Conservation (phyloP, 1,140 invertebrate species). For the Drosophila elegans region DNA sequence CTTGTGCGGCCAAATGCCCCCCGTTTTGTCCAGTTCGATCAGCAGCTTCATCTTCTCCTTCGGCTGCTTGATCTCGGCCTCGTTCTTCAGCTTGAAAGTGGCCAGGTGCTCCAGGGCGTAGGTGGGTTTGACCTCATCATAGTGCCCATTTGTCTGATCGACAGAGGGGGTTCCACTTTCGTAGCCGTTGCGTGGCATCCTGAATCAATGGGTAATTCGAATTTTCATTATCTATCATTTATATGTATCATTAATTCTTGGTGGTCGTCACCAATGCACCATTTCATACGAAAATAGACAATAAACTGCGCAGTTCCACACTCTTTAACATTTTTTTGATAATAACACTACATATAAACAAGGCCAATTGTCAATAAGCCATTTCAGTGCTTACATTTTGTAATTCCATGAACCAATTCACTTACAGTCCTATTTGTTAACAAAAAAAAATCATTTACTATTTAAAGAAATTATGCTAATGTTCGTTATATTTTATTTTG, state of each 20-base stretch:
- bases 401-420: neutral
- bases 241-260: neutral
- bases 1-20: slow-evolving; percentile 79
- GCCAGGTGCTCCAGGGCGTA: slow-evolving; percentile 80
- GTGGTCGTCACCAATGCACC: neutral
- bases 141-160: slow-evolving; percentile 29
- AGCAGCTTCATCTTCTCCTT: slow-evolving; percentile 80
- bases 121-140: slow-evolving; percentile 71
- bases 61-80: slow-evolving; percentile 66
- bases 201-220: slow-evolving; percentile 2
- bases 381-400: neutral
- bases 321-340: neutral
- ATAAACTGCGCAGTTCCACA: slow-evolving; percentile 12
- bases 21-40: slow-evolving; percentile 73
- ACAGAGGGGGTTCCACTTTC: slow-evolving; percentile 60
- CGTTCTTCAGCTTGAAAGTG: slow-evolving; percentile 78
- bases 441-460: neutral
- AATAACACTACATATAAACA: slow-evolving; percentile 17
- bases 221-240: neutral
- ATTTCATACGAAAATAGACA: neutral
- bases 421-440: neutral
- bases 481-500: too few species aligned
- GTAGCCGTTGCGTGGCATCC: slow-evolving; percentile 75
- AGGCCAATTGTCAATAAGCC: neutral
- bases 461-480: neutral